A percentile compares a stretch with the other conserved stretches of the same genome.
These are phyloP conservation scores for Patella depressa DNA, from an alignment of 2,888 invertebrate species.

Conservation along the genomic window DNA sequence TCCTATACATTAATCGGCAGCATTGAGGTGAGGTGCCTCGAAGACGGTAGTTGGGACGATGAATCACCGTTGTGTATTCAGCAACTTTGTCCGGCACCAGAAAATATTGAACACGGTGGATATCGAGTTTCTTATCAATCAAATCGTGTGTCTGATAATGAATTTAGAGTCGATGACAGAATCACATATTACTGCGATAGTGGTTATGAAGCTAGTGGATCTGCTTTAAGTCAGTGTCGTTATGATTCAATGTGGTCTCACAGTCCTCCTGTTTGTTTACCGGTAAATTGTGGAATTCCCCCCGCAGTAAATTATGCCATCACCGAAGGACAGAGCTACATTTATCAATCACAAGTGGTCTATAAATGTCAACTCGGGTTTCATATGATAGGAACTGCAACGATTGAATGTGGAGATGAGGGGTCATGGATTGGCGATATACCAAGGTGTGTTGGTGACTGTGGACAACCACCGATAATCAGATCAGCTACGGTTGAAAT, in stretches of 20 bases:
- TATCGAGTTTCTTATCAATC: slow-evolving; percentile 15
- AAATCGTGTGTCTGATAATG: not conserved
- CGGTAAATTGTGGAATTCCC: slow-evolving; percentile 45
- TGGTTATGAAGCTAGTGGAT: slow-evolving; percentile 52
- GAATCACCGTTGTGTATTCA: slow-evolving; percentile 41
- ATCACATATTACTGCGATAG: slow-evolving; percentile 52
- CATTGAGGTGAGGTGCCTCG: slow-evolving; percentile 38
- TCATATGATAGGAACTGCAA: slow-evolving; percentile 38
- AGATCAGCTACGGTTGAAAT: slow-evolving; percentile 15
- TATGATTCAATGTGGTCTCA: slow-evolving; percentile 53
- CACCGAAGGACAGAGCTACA: slow-evolving; percentile 57
- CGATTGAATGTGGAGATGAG: slow-evolving; percentile 42
- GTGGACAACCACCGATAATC: slow-evolving; percentile 46
- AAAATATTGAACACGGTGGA: slow-evolving; percentile 11
- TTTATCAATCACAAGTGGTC: slow-evolving; percentile 44
- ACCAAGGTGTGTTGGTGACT: slow-evolving; percentile 50
- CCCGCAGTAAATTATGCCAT: slow-evolving; percentile 71
- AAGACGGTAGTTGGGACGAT: slow-evolving; percentile 46
- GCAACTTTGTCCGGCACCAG: slow-evolving; percentile 12
- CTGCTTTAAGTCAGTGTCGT: slow-evolving; percentile 44
- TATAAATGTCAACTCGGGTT: slow-evolving; percentile 50
- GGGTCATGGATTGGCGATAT: slow-evolving; percentile 46
- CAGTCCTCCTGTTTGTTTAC: slow-evolving; percentile 40
- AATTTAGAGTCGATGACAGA: slow-evolving; percentile 31
- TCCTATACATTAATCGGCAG: slow-evolving; percentile 40